Evolutionary conservation across 2,888 invertebrate species (phyloP).

Genomic region (Pomacea canaliculata): DNA sequence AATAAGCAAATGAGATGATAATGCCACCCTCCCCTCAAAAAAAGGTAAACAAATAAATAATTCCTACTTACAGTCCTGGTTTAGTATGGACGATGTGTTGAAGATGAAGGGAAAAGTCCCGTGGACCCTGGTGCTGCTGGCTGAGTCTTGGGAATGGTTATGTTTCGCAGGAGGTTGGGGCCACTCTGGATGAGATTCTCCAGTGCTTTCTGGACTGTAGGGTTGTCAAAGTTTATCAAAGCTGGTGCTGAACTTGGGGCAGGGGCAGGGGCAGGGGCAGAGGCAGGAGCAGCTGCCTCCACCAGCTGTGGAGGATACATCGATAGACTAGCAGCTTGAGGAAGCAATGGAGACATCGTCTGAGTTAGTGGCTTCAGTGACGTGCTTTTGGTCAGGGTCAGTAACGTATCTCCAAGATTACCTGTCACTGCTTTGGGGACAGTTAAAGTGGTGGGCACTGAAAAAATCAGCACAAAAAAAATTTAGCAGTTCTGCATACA

Average conservation of each 20-base stretch:
- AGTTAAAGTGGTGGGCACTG: too few relatives aligned
- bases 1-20: too few relatives aligned
- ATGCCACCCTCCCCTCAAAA: too few relatives aligned
- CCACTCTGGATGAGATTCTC: constrained; percentile 71
- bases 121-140: neutral
- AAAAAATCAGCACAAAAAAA: too few relatives aligned
- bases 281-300: constrained; percentile 2
- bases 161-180: constrained; percentile 67
- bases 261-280: constrained; percentile 20
- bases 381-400: too few relatives aligned
- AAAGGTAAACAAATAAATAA: too few relatives aligned
- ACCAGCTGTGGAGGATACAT: constrained; percentile 7
- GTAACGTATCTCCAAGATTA: too few relatives aligned
- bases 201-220: constrained; percentile 70
- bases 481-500: too few relatives aligned
- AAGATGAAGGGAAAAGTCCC: neutral
- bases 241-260: constrained; percentile 33
- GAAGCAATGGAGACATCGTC: too few relatives aligned
- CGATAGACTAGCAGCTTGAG: constrained; percentile 14
- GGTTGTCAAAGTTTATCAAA: constrained; percentile 69
- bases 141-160: constrained; percentile 21
- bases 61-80: neutral
- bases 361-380: too few relatives aligned
- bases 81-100: neutral
- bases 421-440: too few relatives aligned